A percentile compares a stretch with the other conserved stretches of the same genome.
Evolutionary conservation across 2,888 invertebrate species (phyloP).

Genomic region (Leptopilina myrica): DNA sequence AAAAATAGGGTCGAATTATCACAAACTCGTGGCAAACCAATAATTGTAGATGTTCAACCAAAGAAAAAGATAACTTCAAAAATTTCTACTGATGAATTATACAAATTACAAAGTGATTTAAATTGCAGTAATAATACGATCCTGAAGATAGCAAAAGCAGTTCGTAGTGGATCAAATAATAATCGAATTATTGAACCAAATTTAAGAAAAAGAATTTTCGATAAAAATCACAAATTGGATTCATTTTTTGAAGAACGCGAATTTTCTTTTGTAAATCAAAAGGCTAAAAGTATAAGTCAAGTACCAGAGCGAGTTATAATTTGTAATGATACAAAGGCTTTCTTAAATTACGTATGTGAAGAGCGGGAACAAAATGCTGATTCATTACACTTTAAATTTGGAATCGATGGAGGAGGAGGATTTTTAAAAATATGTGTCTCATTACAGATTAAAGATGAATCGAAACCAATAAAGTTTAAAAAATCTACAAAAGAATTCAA

Average conservation of each 20-base stretch:
- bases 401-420: background rate
- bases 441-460: slow-evolving; percentile 4
- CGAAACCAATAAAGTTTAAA: slow-evolving; percentile 1
- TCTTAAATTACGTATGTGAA: background rate
- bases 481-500: background rate
- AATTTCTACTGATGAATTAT: background rate
- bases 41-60: slow-evolving; percentile 11
- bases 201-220: background rate
- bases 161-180: too few relatives aligned
- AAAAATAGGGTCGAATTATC: slow-evolving; percentile 9
- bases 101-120: too few relatives aligned
- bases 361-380: background rate
- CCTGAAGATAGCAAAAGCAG: too few relatives aligned
- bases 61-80: slow-evolving; percentile 3
- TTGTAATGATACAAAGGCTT: background rate
- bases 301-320: slow-evolving; percentile 9
- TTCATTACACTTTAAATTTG: background rate
- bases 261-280: slow-evolving; percentile 1
- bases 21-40: background rate
- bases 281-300: slow-evolving; percentile 2
- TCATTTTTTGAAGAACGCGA: slow-evolving; percentile 19
- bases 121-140: too few relatives aligned
- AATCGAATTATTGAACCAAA: too few relatives aligned
- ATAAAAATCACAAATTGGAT: slow-evolving; percentile 13
- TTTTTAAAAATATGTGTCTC: background rate